These are phyloP conservation scores for Troides aeacus DNA, from an alignment of 2,888 invertebrate genomes.

Conservation along the genomic window DNA sequence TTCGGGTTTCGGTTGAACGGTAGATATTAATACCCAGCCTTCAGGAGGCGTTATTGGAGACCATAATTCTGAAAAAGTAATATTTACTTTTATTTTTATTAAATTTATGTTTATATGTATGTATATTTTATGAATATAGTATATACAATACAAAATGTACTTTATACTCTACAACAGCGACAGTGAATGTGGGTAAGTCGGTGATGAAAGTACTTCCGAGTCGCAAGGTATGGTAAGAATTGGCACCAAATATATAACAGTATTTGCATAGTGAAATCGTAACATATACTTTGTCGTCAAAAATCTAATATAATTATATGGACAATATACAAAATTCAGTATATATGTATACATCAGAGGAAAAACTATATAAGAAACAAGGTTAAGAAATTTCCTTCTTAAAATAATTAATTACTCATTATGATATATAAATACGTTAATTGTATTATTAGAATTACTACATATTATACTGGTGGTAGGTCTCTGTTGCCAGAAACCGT, in stretches of 20 bases:
- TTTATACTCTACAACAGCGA: no score
- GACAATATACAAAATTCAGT: background rate
- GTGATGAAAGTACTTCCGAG: no score
- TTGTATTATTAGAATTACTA: no score
- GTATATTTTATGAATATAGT: no score
- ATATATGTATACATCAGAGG: background rate
- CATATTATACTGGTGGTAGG: no score
- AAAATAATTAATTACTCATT: no score
- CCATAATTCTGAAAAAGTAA: slow-evolving; percentile 75
- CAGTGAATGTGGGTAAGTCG: background rate
- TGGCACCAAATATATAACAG: background rate
- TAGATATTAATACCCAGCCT: slow-evolving; percentile 82
- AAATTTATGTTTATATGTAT: no score
- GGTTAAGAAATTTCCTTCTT: no score
- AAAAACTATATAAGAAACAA: no score
- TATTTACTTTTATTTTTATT: background rate
- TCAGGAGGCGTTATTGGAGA: slow-evolving; percentile 83
- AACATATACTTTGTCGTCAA: background rate
- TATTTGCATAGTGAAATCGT: background rate
- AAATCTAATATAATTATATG: background rate
- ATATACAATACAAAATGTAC: no score
- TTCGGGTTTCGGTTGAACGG: slow-evolving; percentile 62
- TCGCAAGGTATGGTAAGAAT: background rate
- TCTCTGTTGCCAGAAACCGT: no score
- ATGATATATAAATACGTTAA: no score